Conservation (phyloP, 2,113 vertebrate genomes). For the Lichenostomus cassidix region DNA sequence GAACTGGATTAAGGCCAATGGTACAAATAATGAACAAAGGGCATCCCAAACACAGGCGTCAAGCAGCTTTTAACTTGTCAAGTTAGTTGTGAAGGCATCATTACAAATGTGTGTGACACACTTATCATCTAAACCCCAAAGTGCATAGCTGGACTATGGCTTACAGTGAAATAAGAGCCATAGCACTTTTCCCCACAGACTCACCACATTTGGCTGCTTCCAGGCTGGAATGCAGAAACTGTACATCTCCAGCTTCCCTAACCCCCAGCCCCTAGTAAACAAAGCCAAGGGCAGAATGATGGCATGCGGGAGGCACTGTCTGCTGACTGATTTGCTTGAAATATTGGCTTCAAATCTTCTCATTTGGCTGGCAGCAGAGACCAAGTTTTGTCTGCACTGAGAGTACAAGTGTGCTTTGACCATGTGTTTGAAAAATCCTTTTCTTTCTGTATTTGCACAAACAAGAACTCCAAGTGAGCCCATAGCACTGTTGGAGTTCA, state of each 20-base stretch:
- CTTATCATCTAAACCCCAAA: background rate
- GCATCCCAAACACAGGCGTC: background rate
- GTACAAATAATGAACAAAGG: background rate
- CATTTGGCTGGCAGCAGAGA: background rate
- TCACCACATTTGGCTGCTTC: background rate
- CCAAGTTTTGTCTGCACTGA: background rate
- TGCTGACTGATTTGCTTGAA: background rate
- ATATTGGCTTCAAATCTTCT: background rate
- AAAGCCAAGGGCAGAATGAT: background rate
- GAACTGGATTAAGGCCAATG: slow-evolving; percentile 2
- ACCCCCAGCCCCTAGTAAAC: background rate
- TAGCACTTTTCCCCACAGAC: background rate
- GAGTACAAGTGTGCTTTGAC: background rate
- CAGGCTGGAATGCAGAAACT: background rate
- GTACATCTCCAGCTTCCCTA: background rate
- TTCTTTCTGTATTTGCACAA: background rate
- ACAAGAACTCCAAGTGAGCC: background rate
- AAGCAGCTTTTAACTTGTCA: background rate
- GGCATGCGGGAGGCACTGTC: background rate
- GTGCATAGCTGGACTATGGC: background rate
- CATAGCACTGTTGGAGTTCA: background rate
- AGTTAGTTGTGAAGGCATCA: background rate
- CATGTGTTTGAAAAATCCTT: background rate
- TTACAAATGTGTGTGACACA: background rate
- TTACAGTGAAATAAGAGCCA: background rate